phyloP scores from a whole-genome alignment of 2,888 invertebrate genomes.

The Callinectes sapidus region DNA sequence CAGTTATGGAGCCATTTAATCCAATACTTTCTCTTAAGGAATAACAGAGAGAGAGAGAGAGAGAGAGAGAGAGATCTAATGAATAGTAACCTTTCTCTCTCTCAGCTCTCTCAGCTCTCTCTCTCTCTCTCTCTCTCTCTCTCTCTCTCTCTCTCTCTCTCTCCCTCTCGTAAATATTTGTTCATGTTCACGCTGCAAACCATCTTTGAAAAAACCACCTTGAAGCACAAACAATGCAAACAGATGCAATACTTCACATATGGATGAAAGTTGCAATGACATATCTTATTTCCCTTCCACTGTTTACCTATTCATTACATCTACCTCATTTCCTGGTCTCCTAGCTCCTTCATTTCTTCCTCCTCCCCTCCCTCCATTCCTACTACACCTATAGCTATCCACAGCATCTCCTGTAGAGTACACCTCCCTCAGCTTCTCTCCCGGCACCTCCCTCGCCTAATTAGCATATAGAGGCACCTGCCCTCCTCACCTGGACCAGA shows the following conservation, averaged over 20 bases:
- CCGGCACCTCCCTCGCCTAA: not conserved
- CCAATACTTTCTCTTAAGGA: not conserved
- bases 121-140: not conserved
- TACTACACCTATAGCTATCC: not conserved
- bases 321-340: not conserved
- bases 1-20: not conserved
- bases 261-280: not conserved
- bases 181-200: not conserved
- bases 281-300: not conserved
- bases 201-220: too few species aligned
- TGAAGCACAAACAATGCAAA: too few species aligned
- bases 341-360: not conserved
- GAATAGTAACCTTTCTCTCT: too few species aligned
- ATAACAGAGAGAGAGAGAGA: too few species aligned
- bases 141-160: not conserved
- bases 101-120: too few species aligned
- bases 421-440: not conserved
- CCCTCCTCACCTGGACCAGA: not conserved
- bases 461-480: not conserved
- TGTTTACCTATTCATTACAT: not conserved
- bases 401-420: not conserved
- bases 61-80: too few species aligned
- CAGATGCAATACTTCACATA: not conserved
- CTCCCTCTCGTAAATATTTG: not conserved
- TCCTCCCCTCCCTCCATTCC: not conserved